Evolutionary conservation across 2,113 vertebrate species (phyloP), one percentile per base, ranked within the genome.

Genomic region (Nothocercus nigrocapillus): DNA sequence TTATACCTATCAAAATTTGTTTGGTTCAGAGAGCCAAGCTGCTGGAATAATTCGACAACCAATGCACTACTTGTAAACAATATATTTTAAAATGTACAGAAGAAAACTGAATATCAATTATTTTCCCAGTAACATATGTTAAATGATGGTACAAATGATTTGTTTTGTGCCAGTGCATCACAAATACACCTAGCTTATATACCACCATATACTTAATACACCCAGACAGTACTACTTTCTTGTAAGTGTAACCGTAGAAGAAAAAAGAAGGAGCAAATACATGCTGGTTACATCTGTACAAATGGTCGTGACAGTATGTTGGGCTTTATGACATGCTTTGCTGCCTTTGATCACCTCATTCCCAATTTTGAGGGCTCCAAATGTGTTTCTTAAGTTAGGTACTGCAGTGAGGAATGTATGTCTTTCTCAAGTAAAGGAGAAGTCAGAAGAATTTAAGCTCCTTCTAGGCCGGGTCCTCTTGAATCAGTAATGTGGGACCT

Each of bases 331-430:
- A 27, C 24, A 10, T 25, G 42, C 4, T 79, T 58, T 47, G n/a
- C n/a, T 82, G 11, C 47, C 13, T 27, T 28, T 74, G 44, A 69
- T 44, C 63, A 7, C 28, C 9, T 1, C 0, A 5, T 38, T 18
- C 63, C 13, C 2, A 0, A 7, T 36, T 19, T 62, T 72, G 62
- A 0, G 3, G 38, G 20, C 22, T 66, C 79, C 47, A 53, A 40
- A 11, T 2, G 1, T 28, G 28, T 82, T 73, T 93, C 63, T 49
- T 2, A 3, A 19, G 22, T 81, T 62, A 89, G 51, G 9, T 8
- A 10, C 24, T 64, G 28, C 59, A 64, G 19, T 1, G 17, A 69
- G 32, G 70, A 87, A 91, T 73, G 75, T 1, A 2, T 69, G 38
- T 14, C 36, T 90, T 21, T 66, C 32, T 32, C 22, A 24, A 42